A percentile compares a stretch with the other conserved stretches of the same genome.
phyloP scores from a whole-genome alignment of 1,140 invertebrate species.

The Chironomus tepperi region DNA sequence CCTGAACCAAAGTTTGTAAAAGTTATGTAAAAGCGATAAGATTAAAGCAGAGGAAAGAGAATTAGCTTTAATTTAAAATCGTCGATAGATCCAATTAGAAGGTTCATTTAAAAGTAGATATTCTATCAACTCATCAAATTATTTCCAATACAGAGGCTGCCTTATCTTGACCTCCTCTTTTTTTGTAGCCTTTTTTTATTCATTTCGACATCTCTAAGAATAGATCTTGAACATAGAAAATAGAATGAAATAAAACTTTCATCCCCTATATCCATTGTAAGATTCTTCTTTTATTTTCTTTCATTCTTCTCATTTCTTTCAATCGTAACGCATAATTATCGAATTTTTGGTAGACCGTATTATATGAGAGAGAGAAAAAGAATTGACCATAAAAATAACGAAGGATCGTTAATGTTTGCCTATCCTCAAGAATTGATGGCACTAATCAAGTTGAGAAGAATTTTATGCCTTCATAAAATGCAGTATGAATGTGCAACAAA shows the following conservation, averaged over 20 bases:
- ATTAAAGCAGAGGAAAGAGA: background rate
- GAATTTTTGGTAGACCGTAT: slow-evolving; percentile 21
- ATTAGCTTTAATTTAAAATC: background rate
- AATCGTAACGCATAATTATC: slow-evolving; percentile 20
- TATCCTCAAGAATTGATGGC: slow-evolving; percentile 17
- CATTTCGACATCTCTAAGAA: background rate
- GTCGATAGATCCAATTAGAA: background rate
- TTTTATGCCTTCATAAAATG: background rate
- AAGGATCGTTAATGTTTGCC: slow-evolving; percentile 17
- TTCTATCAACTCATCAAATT: slow-evolving; percentile 4
- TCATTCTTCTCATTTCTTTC: background rate
- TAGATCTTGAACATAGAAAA: background rate
- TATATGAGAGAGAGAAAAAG: background rate
- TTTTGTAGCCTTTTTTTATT: background rate
- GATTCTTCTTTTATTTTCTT: background rate
- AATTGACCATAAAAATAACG: slow-evolving; percentile 22
- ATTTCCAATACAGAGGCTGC: background rate
- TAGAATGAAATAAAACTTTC: background rate
- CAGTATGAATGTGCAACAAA: background rate
- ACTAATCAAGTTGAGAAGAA: background rate
- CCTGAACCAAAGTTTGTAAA: too few relatives aligned
- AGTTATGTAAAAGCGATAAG: background rate
- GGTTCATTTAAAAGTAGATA: slow-evolving; percentile 1
- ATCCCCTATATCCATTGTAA: background rate
- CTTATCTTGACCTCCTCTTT: slow-evolving; percentile 2